phyloP scores from a whole-genome alignment of 2,113 vertebrate species.

The Otocyon megalotis region DNA sequence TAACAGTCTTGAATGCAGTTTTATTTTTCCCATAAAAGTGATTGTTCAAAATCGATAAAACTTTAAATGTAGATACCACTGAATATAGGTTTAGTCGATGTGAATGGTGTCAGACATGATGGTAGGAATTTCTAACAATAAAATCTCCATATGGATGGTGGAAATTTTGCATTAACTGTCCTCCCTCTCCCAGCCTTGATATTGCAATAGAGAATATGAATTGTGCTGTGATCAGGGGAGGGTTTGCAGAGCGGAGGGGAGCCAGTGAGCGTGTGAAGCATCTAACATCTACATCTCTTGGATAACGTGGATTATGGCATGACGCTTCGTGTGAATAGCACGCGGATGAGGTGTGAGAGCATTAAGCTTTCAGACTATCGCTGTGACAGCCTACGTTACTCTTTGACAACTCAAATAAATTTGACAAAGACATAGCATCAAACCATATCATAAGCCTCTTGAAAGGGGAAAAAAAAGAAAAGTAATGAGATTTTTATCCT shows the following conservation, averaged over 20 bases:
- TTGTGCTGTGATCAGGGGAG: not conserved
- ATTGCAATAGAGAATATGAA: not conserved
- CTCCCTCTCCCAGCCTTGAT: not conserved
- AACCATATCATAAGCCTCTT: not conserved
- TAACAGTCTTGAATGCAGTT: not conserved
- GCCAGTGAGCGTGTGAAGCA: not conserved
- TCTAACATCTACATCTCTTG: not conserved
- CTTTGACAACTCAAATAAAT: conserved; percentile 8
- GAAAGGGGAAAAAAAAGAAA: not conserved
- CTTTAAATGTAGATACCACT: not conserved
- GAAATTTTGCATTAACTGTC: not conserved
- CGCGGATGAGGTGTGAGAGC: not conserved
- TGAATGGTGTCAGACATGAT: not conserved
- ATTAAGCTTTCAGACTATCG: not conserved
- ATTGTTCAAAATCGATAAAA: not conserved
- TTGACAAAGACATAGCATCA: conserved; percentile 23
- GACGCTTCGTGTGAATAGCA: not conserved
- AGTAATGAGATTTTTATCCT: conserved; percentile 54
- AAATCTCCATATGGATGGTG: not conserved
- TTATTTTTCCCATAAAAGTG: conserved; percentile 1
- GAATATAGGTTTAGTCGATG: not conserved
- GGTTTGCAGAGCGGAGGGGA: not conserved
- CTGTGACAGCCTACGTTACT: not conserved
- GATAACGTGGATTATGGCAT: not conserved
- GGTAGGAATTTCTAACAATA: not conserved